Evolutionary conservation across 1,140 invertebrate species (phyloP).

Genomic region (Manduca sexta): DNA sequence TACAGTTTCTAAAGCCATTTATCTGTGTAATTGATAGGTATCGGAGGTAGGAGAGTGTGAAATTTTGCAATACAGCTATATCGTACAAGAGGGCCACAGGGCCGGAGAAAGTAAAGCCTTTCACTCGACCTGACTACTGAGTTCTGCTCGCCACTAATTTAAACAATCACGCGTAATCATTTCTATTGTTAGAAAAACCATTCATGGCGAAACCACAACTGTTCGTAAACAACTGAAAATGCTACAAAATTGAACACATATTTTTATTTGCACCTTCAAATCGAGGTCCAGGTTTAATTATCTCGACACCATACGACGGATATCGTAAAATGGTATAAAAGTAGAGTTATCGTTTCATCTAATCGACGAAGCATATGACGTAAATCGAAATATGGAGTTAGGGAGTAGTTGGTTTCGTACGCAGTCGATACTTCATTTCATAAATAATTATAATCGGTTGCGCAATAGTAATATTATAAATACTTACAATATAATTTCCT

Average conservation of each 20-base stretch:
- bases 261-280: too few relatives aligned
- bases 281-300: too few relatives aligned
- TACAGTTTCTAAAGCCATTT: slow-evolving; percentile 32
- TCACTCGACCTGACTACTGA: slow-evolving; percentile 39
- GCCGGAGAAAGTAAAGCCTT: slow-evolving; percentile 62
- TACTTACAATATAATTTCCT: too few relatives aligned
- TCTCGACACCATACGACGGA: neutral
- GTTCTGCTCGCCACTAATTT: slow-evolving; percentile 33
- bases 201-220: neutral
- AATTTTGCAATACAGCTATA: slow-evolving; percentile 53
- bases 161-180: slow-evolving; percentile 45
- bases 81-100: slow-evolving; percentile 50
- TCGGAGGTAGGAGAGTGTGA: slow-evolving; percentile 41
- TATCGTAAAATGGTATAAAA: slow-evolving; percentile 6
- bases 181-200: slow-evolving; percentile 17
- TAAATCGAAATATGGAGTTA: slow-evolving; percentile 5
- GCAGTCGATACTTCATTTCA: too few relatives aligned
- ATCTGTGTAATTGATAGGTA: slow-evolving; percentile 46
- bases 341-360: slow-evolving; percentile 13
- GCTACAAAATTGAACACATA: neutral
- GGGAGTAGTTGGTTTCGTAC: neutral
- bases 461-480: too few relatives aligned
- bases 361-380: slow-evolving; percentile 13
- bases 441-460: neutral
- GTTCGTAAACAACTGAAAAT: neutral